phyloP scores from a whole-genome alignment of 2,888 invertebrate genomes.

The Carpatolechia fugitivella region DNA sequence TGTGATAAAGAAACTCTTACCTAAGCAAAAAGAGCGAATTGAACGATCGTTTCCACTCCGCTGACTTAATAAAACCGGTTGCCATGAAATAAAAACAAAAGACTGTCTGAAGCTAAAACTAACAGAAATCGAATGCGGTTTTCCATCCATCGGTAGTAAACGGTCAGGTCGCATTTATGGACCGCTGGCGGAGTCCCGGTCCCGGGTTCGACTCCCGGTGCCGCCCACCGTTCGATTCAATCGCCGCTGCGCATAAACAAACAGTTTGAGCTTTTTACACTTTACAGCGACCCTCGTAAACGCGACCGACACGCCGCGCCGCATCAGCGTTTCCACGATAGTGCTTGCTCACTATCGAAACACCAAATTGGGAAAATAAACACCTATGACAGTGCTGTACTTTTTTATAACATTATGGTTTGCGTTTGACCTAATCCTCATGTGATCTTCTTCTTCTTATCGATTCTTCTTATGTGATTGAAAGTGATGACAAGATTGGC shows the following conservation, averaged over 20 bases:
- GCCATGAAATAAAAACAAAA: conserved; percentile 22
- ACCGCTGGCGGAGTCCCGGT: conserved; percentile 25
- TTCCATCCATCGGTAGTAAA: conserved; percentile 37
- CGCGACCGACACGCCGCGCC: conserved; percentile 61
- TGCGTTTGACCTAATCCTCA: too few relatives aligned
- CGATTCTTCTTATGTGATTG: too few relatives aligned
- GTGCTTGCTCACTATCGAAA: conserved; percentile 8
- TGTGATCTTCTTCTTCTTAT: too few relatives aligned
- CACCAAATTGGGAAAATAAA: neutral
- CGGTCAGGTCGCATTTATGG: conserved; percentile 56
- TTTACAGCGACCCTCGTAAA: conserved; percentile 74
- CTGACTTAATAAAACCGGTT: conserved; percentile 4
- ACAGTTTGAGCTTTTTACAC: conserved; percentile 73
- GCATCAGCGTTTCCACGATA: conserved; percentile 58
- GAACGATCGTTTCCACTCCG: neutral
- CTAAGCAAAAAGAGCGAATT: neutral
- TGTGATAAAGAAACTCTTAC: too few relatives aligned
- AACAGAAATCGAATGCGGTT: conserved; percentile 22
- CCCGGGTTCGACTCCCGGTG: conserved; percentile 14
- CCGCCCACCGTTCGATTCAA: conserved; percentile 45
- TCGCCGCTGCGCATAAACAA: conserved; percentile 67
- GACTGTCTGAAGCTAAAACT: conserved; percentile 19
- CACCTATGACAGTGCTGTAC: neutral
- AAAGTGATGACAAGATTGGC: too few relatives aligned
- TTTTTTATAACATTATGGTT: too few relatives aligned